These are phyloP conservation scores for Chorisops tibialis DNA, from an alignment of 2,888 invertebrate genomes.

Conservation along the genomic window DNA sequence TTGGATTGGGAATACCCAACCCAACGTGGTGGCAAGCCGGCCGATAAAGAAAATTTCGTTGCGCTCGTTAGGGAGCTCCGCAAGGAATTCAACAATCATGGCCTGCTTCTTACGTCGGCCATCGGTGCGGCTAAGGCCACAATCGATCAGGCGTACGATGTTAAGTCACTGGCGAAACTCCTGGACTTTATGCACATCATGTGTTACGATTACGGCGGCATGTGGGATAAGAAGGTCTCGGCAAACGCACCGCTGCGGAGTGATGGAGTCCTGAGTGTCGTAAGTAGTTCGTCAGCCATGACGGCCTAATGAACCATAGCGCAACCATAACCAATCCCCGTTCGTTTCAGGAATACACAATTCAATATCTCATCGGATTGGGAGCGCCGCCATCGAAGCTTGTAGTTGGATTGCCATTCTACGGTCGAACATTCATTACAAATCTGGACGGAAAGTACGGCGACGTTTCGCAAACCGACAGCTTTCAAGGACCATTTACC, in stretches of 20 bases:
- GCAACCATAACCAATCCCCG: neutral
- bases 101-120: constrained; percentile 74
- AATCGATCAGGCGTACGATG: constrained; percentile 74
- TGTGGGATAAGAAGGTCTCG: constrained; percentile 73
- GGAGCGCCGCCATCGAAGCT: constrained; percentile 75
- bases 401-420: constrained; percentile 78
- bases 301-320: neutral
- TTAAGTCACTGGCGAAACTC: constrained; percentile 64
- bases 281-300: constrained; percentile 49
- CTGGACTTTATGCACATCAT: constrained; percentile 76
- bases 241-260: constrained; percentile 74
- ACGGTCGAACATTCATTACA: constrained; percentile 73
- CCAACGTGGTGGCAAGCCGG: constrained; percentile 68
- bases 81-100: constrained; percentile 64
- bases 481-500: constrained; percentile 76
- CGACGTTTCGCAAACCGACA: constrained; percentile 56
- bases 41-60: constrained; percentile 76
- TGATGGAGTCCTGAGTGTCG: constrained; percentile 61
- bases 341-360: constrained; percentile 63
- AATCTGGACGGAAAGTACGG: constrained; percentile 48
- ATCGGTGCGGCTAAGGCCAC: constrained; percentile 73
- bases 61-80: constrained; percentile 73
- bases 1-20: constrained; percentile 83
- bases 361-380: constrained; percentile 68
- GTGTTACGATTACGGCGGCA: constrained; percentile 87